These are phyloP conservation scores for Bimastos eiseni DNA, from an alignment of 2,888 invertebrate species.

Conservation along the genomic window DNA sequence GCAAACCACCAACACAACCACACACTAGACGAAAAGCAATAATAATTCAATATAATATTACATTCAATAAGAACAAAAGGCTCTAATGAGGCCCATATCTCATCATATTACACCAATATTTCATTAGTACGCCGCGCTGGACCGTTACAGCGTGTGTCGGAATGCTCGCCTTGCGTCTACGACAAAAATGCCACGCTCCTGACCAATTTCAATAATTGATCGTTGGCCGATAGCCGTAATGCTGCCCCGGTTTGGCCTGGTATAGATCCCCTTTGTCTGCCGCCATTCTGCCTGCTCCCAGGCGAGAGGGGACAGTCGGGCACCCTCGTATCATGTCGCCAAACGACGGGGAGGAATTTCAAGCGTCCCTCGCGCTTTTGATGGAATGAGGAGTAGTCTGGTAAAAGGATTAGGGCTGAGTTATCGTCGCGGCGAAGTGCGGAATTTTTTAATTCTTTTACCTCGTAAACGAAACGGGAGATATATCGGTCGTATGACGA, in stretches of 20 bases:
- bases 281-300: not conserved
- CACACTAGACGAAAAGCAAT: not conserved
- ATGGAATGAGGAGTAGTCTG: not conserved
- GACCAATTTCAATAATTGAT: slow-evolving; percentile 25
- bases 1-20: not conserved
- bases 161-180: too few relatives aligned
- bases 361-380: not conserved
- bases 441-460: not conserved
- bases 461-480: not conserved
- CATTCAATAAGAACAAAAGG: not conserved
- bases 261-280: not conserved
- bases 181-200: not conserved
- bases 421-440: not conserved
- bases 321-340: not conserved
- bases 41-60: slow-evolving; percentile 2
- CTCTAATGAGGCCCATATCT: not conserved
- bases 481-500: not conserved
- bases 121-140: not conserved
- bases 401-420: slow-evolving; percentile 17
- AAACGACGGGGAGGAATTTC: not conserved
- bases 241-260: not conserved
- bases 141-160: not conserved
- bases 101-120: not conserved
- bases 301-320: not conserved
- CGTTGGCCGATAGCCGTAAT: not conserved